Percentiles rank a stretch among this genome's conserved stretches.
phyloP scores from a whole-genome alignment of 2,888 invertebrate species.

The Pterostichus niger region DNA sequence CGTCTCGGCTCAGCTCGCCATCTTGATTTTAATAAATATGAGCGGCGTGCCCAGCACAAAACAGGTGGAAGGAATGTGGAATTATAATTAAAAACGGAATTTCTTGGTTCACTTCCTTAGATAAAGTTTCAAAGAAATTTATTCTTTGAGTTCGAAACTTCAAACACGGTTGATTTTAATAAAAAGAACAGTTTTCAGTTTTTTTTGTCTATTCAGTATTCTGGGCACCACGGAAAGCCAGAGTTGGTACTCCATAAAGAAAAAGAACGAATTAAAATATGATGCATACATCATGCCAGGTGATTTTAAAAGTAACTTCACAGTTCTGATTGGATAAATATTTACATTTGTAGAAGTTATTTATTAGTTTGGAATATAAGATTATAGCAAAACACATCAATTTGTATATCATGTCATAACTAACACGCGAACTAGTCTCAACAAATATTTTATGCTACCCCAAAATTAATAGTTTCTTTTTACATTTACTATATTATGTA shows the following conservation, averaged over 20 bases:
- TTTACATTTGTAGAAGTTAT: too few relatives aligned
- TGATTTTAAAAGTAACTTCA: too few relatives aligned
- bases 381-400: too few relatives aligned
- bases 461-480: too few relatives aligned
- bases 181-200: neutral
- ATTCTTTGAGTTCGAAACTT: conserved; percentile 21
- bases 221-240: neutral
- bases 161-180: conserved; percentile 21
- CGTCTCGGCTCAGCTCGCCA: too few relatives aligned
- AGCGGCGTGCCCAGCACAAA: neutral
- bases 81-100: conserved; percentile 19
- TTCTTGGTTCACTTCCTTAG: neutral
- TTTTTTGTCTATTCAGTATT: neutral
- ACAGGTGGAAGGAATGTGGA: conserved; percentile 11
- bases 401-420: too few relatives aligned
- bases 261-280: neutral
- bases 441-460: too few relatives aligned
- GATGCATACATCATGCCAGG: neutral
- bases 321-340: too few relatives aligned
- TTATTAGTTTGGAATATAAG: too few relatives aligned
- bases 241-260: neutral
- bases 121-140: conserved; percentile 12
- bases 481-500: too few relatives aligned
- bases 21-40: conserved; percentile 14
- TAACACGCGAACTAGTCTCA: too few relatives aligned